Conservation (phyloP, 1,140 invertebrate species). For the Plutomurus gul region DNA sequence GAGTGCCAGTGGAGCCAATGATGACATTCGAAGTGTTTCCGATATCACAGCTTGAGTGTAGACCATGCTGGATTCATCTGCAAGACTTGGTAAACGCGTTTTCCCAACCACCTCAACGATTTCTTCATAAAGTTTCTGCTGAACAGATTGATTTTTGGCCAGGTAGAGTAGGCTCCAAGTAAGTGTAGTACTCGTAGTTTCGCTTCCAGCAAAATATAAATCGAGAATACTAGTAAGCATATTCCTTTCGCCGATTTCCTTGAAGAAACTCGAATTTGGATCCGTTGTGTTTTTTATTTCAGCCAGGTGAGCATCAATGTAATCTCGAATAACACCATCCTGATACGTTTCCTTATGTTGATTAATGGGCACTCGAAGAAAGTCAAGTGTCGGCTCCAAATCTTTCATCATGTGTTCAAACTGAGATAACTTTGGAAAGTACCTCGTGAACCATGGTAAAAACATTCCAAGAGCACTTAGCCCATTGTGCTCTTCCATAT, state of each 20-base stretch:
- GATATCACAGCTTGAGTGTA: slow-evolving; percentile 46
- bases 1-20: slow-evolving; percentile 40
- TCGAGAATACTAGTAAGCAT: not conserved
- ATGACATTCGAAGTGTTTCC: slow-evolving; percentile 32
- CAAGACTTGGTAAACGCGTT: not conserved
- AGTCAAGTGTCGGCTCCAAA: not conserved
- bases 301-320: slow-evolving; percentile 41
- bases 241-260: slow-evolving; percentile 38
- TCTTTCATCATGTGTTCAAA: slow-evolving; percentile 38
- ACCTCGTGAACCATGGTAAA: slow-evolving; percentile 39
- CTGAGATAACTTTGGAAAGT: slow-evolving; percentile 36
- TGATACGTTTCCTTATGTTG: not conserved
- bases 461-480: slow-evolving; percentile 38
- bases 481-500: slow-evolving; percentile 40
- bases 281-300: slow-evolving; percentile 47
- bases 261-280: slow-evolving; percentile 44
- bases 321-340: slow-evolving; percentile 33
- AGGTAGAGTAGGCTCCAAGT: slow-evolving; percentile 5
- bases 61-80: not conserved
- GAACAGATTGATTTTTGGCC: slow-evolving; percentile 54
- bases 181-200: not conserved
- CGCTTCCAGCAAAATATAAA: slow-evolving; percentile 2
- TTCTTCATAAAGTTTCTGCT: slow-evolving; percentile 57
- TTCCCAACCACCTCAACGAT: slow-evolving; percentile 56
- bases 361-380: not conserved